Conservation (phyloP, 2,888 invertebrate genomes). For the Hypsopygia costalis region DNA sequence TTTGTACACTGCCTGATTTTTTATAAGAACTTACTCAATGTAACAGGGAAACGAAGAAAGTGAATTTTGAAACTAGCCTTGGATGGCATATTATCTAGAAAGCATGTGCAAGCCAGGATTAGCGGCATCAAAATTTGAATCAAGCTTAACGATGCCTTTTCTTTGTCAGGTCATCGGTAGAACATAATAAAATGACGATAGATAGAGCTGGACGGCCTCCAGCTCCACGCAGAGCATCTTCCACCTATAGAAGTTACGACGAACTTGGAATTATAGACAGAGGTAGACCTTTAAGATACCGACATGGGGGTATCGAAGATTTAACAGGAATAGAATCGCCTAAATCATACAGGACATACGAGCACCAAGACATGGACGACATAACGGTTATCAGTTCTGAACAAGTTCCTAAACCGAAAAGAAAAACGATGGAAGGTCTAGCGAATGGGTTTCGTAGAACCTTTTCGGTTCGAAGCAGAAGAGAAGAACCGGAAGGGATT, state of each 20-base stretch:
- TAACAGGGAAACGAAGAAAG: no score
- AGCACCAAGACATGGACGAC: conserved; percentile 58
- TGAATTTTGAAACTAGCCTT: not conserved
- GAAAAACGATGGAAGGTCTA: conserved; percentile 65
- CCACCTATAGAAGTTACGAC: conserved; percentile 74
- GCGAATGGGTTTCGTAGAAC: conserved; percentile 69
- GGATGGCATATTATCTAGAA: conserved; percentile 1
- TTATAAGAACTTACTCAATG: no score
- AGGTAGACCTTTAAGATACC: conserved; percentile 54
- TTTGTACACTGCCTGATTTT: no score
- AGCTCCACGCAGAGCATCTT: conserved; percentile 60
- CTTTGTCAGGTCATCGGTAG: conserved; percentile 56
- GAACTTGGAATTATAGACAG: conserved; percentile 65
- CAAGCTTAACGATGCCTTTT: conserved; percentile 42
- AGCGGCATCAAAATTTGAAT: conserved; percentile 23
- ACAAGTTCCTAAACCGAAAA: conserved; percentile 59
- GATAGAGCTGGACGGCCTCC: conserved; percentile 68
- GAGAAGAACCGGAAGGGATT: conserved; percentile 60
- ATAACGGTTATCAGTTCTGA: conserved; percentile 73
- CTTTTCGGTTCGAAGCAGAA: conserved; percentile 61
- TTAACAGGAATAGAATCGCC: conserved; percentile 56
- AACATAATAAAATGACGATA: conserved; percentile 60
- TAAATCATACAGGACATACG: conserved; percentile 46
- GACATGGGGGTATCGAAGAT: conserved; percentile 68
- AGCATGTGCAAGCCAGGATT: conserved; percentile 45